Evolutionary conservation across 2,888 invertebrate genomes (phyloP), one percentile per base, ranked within the genome.

Genomic region (Allacma fusca): DNA sequence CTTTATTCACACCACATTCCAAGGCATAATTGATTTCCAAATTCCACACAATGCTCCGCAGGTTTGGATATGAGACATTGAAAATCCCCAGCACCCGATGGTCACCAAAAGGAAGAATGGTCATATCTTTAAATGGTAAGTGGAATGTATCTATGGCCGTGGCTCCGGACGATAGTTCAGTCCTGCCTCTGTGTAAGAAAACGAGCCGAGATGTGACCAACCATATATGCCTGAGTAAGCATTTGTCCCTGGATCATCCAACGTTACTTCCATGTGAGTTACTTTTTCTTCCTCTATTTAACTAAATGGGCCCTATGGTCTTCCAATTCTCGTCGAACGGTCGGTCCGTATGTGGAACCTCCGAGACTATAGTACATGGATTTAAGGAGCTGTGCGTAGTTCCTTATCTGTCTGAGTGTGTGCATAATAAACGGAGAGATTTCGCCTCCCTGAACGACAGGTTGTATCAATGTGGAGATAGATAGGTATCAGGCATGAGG

Each of bases 401-500:
- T 7, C 9, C 34, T 34, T 34, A n/a, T n/a, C n/a, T n/a, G n/a
- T n/a, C n/a, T n/a, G n/a, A n/a, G n/a, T n/a, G 7, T 40, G 13
- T 50, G 50, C 50, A 50, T 50, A 19, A n/a, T 16, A 50, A 13
- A 50, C 19, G 19, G 19, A 34, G 4, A 50, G 16, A 2, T 50
- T 50, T 13, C 9, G 7, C n/a, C 19, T n/a, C 1, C 9, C 2
- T n/a, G 50, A 50, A 50, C 50, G 50, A 50, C 50, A 50, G 50
- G 7, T 50, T 50, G 50, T 50, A 50, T 50, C 50, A 50, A 50
- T 50, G 29, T 16, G n/a, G 28, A 28, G 28, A 65, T 24, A 65
- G 65, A 65, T 65, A 28, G 28, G 65, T 29, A 65, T 65, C 24
- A 65, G 65, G 65, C n/a, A 65, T 65, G 5, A 65, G 65, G 65